Conservation (phyloP, 2,888 invertebrate species). For the Orthosia incerta region DNA sequence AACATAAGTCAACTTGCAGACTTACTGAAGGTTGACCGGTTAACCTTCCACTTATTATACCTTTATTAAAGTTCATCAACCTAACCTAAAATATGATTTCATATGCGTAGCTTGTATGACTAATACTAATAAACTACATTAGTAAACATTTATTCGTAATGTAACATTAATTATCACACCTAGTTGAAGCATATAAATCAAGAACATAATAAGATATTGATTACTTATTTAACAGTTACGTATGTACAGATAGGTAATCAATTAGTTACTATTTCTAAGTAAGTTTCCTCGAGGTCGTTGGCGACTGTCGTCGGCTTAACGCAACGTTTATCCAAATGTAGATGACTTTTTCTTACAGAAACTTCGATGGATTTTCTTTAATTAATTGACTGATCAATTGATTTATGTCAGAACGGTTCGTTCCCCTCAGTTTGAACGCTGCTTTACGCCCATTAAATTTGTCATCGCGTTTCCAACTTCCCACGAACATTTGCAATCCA, state of each 20-base stretch:
- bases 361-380: neutral
- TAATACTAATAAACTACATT: conserved; percentile 3
- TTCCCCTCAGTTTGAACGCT: conserved; percentile 15
- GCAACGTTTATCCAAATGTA: neutral
- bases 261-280: neutral
- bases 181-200: neutral
- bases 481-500: conserved; percentile 50
- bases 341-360: neutral
- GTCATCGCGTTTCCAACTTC: conserved; percentile 38
- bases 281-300: neutral
- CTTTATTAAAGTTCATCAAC: conserved; percentile 24
- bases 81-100: neutral
- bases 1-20: conserved; percentile 16
- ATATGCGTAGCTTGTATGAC: conserved; percentile 2
- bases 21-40: conserved; percentile 9
- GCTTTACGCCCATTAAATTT: conserved; percentile 33
- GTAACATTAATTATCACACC: neutral
- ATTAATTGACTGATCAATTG: conserved; percentile 17
- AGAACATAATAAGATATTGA: conserved; percentile 1
- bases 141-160: conserved; percentile 18
- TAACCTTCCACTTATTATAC: neutral
- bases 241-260: neutral
- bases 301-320: no score
- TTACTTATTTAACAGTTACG: neutral
- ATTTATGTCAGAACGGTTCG: neutral